Base-by-base conservation (phyloP, 2,888 invertebrate species). In the Orgyia antiqua region DNA sequence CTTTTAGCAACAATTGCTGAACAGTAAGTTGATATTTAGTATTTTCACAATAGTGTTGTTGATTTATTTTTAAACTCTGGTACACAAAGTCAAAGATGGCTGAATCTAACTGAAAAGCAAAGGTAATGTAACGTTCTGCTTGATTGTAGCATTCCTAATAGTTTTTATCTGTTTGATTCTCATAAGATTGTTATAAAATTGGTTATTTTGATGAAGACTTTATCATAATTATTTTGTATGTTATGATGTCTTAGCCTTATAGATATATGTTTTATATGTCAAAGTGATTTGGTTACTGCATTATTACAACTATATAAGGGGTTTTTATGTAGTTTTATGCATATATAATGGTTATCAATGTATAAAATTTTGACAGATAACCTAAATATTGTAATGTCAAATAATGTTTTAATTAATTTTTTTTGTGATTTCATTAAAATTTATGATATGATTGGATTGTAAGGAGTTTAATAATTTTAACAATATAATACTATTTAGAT, bases 1-100 rank as follows among this genome's bases (percentile, higher is more conserved):
- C 90, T 93, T 72, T 87, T 97, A 52, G 91, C 93, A 51, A 94
- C 95, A 34, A 94, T 97, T 72, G 96, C 97, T 54, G 93, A 96
- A 69, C 92, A 93, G 97, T 97, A 88, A 90, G 91, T 87, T 49
- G 31, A 55, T 45, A 58, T 66, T 58, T 56, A 33, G 40, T 59
- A 46, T 60, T 54, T 58, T 50, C 37, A 54, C 31, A 53, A 40
- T 48, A 43, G 44, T 50, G 53, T 60, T 63, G 52, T 58, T 63
- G 64, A 68, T 74, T 78, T 74, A 79, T 75, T 77, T 77, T 71
- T 76, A 77, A 68, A 72, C 71, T 58, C 55, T 65, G 46, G 54
- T 63, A 52, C 50, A 62, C 59, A 64, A 56, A 73, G 68, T 72
- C 65, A 76, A 82, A 80, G 72, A 80, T 80, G 80, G 80, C 79